Evolutionary conservation across 2,113 vertebrate genomes (phyloP), one percentile per base, ranked within the genome.

Genomic region (Lepisosteus oculatus): DNA sequence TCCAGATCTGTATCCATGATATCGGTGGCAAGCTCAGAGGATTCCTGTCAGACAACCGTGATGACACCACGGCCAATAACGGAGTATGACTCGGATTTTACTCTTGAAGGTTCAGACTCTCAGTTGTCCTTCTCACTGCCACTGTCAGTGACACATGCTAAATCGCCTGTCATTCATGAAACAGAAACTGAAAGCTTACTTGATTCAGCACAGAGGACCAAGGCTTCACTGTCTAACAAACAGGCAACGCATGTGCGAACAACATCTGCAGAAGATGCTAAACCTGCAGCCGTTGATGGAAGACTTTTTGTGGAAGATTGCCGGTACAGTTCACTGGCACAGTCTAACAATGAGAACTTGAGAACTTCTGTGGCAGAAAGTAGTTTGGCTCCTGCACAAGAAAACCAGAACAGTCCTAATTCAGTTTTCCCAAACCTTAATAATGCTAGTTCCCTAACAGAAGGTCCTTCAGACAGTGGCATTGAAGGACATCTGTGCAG

Each of bases 11-110:
- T 97, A 67, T 99, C 96, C 1, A 75, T 98, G 86, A 83, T 96
- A 77, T 99, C 97, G 0, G 91, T 97, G 57, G 94, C 93, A 0
- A 98, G 96, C 80, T 97, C 96, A 8, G 97, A 99, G 81, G 97
- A 99, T 77, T 98, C 95, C 4, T 97, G 94, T 77, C 95, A 95
- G 72, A 90, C 94, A 0, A 87, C 91, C 0, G 85, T 90, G 7
- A 90, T 95, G 55, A 97, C 96, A 0, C 95, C 95, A 65, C 90
- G 90, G 78, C 93, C 93, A 59, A 62, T 76, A 43, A 61, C 65
- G 0, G 97, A 99, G 3, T 97, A 95, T 43, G 96, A 99, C 77
- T 98, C 95, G 0, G 96, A 98, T 77, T 88, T 95, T 62, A 89
- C 90, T 77, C 84, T 91, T 71, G 97, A 99, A 78, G 85, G 93